Conservation (phyloP, 2,797 vertebrate species). For the Luscinia luscinia region DNA sequence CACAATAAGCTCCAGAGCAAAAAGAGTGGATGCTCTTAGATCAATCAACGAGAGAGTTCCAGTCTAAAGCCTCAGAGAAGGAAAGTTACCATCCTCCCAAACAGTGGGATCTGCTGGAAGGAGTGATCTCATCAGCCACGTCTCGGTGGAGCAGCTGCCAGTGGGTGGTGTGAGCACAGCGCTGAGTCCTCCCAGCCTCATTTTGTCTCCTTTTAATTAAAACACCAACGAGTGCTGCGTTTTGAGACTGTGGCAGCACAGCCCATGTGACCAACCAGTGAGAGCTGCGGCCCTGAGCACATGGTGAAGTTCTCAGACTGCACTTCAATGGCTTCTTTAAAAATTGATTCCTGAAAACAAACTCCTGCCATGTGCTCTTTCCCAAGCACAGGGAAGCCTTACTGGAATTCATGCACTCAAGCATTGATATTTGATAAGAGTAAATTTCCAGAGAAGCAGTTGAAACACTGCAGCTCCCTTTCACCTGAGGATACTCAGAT, state of each 20-base stretch:
- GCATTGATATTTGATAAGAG: not conserved
- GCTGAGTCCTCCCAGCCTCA: not conserved
- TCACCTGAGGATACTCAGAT: not conserved
- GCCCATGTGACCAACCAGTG: not conserved
- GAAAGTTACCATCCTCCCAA: not conserved
- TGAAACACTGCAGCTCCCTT: not conserved
- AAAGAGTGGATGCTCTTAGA: not conserved
- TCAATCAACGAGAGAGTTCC: not conserved
- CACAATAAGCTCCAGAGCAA: not conserved
- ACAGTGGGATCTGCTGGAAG: not conserved
- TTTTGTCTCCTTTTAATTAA: constrained; percentile 25
- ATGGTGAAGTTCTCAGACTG: not conserved
- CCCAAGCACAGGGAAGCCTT: not conserved
- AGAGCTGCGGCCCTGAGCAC: not conserved
- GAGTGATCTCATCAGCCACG: not conserved
- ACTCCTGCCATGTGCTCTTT: not conserved
- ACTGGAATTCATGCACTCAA: not conserved
- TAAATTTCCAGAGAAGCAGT: not conserved
- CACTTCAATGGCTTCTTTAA: not conserved
- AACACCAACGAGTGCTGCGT: not conserved
- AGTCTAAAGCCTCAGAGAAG: not conserved
- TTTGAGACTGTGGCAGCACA: not conserved
- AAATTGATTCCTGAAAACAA: not conserved
- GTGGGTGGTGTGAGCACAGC: not conserved
- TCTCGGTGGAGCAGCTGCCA: not conserved